A percentile compares a stretch with the other conserved stretches of the same genome.
phyloP scores from a whole-genome alignment of 2,113 vertebrate species.

The Anolis carolinensis region DNA sequence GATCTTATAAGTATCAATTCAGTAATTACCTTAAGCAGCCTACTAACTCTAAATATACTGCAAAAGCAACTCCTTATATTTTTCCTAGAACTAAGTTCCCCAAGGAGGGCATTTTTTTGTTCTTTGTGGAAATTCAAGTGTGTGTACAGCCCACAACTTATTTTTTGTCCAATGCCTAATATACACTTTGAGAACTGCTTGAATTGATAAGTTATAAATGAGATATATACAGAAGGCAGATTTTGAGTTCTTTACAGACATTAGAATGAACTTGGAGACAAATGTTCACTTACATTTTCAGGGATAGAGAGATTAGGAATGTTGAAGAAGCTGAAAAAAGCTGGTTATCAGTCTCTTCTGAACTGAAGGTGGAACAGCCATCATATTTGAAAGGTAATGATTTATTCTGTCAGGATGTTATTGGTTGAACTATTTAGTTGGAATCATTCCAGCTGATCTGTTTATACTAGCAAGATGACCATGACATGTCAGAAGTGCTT shows the following conservation, averaged over 20 bases:
- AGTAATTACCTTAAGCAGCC: background rate
- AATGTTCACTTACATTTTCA: slow-evolving; percentile 17
- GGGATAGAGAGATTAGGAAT: slow-evolving; percentile 20
- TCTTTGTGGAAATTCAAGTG: too few species aligned
- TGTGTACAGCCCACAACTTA: too few species aligned
- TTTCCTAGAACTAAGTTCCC: background rate
- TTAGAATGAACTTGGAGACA: background rate
- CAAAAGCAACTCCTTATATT: background rate
- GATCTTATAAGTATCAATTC: background rate
- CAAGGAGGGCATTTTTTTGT: too few species aligned
- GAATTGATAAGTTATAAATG: background rate
- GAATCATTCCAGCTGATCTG: background rate
- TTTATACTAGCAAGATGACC: background rate
- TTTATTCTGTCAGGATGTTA: background rate
- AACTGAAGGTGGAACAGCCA: slow-evolving; percentile 35
- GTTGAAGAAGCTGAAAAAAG: background rate
- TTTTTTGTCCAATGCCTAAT: too few species aligned
- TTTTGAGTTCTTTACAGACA: background rate
- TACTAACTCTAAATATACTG: background rate
- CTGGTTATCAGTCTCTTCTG: slow-evolving; percentile 17
- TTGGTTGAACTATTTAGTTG: background rate
- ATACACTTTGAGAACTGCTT: too few species aligned
- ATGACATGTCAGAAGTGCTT: background rate
- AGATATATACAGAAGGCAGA: background rate
- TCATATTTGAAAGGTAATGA: slow-evolving; percentile 49